Conservation (phyloP, 2,888 invertebrate genomes). For the Adelognathus sp. region DNA sequence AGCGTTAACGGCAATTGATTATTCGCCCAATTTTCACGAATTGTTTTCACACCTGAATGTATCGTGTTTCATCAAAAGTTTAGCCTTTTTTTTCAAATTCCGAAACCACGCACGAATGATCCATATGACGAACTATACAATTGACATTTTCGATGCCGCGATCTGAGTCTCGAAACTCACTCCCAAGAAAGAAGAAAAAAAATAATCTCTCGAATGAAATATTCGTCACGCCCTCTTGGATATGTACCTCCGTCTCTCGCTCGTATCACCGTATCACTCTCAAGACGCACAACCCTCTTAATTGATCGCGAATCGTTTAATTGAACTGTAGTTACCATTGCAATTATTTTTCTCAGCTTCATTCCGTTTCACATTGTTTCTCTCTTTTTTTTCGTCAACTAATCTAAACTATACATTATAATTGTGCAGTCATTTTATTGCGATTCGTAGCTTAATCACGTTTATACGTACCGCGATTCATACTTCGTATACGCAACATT, state of each 20-base stretch:
- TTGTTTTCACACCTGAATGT: conserved; percentile 6
- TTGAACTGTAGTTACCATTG: conserved; percentile 64
- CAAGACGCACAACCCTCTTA: conserved; percentile 26
- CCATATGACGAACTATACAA: conserved; percentile 46
- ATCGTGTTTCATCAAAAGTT: conserved; percentile 50
- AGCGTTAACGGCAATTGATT: conserved; percentile 22
- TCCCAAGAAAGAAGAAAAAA: conserved; percentile 38
- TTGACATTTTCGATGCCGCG: not conserved
- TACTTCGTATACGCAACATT: conserved; percentile 11
- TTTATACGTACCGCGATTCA: conserved; percentile 19
- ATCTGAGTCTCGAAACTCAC: conserved; percentile 25
- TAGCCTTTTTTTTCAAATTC: not conserved
- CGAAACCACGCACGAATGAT: conserved; percentile 37
- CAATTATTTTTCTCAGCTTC: conserved; percentile 60
- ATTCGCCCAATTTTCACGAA: conserved; percentile 29
- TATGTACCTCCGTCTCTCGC: conserved; percentile 55
- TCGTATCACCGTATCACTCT: conserved; percentile 44
- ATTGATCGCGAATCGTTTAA: conserved; percentile 59
- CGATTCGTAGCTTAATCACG: conserved; percentile 44
- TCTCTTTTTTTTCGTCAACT: conserved; percentile 51
- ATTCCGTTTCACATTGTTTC: conserved; percentile 55
- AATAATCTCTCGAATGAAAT: not conserved
- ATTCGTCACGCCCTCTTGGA: conserved; percentile 50
- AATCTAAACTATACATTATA: conserved; percentile 72
- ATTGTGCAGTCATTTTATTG: conserved; percentile 74